Percentiles rank a stretch among this genome's conserved stretches.
Evolutionary conservation across 2,797 vertebrate species (phyloP).

Genomic region (Cynopterus sphinx): DNA sequence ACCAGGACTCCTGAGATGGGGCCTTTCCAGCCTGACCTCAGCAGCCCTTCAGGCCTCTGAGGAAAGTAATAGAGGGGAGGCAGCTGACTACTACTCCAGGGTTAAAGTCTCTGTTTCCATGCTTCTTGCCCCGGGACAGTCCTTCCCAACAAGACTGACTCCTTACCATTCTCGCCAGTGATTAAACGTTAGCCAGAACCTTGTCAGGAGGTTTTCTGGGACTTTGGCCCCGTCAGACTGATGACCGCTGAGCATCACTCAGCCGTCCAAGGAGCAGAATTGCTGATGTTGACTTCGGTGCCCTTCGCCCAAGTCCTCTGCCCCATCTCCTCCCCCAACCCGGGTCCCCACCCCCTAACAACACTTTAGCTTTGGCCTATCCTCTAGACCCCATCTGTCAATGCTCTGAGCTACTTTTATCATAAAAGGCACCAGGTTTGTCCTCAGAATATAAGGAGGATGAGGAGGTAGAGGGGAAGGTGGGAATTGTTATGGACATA

Average conservation of each 20-base stretch:
- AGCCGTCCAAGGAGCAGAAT: background rate
- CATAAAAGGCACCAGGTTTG: background rate
- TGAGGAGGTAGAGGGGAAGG: background rate
- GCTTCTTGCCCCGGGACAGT: background rate
- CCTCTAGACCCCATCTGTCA: background rate
- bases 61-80: background rate
- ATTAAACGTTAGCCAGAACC: conserved; percentile 27
- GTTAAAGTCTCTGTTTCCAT: background rate
- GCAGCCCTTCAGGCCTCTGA: background rate
- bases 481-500: background rate
- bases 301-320: background rate
- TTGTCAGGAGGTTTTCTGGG: background rate
- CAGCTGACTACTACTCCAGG: background rate
- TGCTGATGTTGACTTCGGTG: background rate
- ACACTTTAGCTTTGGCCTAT: background rate
- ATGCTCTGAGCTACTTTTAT: background rate
- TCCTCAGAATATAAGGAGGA: background rate
- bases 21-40: background rate
- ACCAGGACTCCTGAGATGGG: background rate
- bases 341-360: background rate
- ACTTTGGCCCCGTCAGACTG: background rate
- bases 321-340: background rate
- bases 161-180: background rate
- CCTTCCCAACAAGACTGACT: background rate
- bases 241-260: background rate